Evolutionary conservation across 2,113 vertebrate species (phyloP).

Genomic region (Xenus cinereus): DNA sequence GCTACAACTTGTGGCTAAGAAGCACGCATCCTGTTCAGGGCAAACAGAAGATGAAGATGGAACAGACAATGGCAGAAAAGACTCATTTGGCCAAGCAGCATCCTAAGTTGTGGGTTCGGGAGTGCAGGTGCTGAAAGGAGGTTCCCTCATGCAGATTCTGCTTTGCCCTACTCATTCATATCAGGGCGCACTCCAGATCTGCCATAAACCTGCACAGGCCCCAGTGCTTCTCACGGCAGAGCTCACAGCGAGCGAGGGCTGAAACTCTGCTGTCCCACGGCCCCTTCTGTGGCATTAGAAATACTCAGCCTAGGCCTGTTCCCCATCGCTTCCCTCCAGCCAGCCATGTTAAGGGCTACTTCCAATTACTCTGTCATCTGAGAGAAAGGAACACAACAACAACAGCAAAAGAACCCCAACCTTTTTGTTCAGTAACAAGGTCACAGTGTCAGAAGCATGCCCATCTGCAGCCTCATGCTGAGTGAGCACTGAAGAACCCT

Average conservation of each 20-base stretch:
- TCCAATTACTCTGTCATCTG: background rate
- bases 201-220: fast-evolving
- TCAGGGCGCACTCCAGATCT: background rate
- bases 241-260: fast-evolving
- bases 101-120: background rate
- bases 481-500: background rate
- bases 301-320: fast-evolving
- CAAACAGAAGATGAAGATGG: background rate
- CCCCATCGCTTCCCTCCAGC: background rate
- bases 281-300: too few species aligned
- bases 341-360: background rate
- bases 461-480: background rate
- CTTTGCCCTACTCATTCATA: background rate
- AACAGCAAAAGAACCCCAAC: fast-evolving
- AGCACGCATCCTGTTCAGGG: fast-evolving
- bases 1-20: background rate
- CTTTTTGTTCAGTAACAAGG: background rate
- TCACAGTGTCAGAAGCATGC: background rate
- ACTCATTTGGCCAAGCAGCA: background rate
- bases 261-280: background rate
- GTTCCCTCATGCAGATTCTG: background rate
- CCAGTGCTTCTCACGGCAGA: background rate
- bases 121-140: background rate
- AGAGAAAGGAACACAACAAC: background rate
- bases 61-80: background rate